Evolutionary conservation across 1,140 invertebrate species (phyloP).

Genomic region (Leptopilina boulardi): DNA sequence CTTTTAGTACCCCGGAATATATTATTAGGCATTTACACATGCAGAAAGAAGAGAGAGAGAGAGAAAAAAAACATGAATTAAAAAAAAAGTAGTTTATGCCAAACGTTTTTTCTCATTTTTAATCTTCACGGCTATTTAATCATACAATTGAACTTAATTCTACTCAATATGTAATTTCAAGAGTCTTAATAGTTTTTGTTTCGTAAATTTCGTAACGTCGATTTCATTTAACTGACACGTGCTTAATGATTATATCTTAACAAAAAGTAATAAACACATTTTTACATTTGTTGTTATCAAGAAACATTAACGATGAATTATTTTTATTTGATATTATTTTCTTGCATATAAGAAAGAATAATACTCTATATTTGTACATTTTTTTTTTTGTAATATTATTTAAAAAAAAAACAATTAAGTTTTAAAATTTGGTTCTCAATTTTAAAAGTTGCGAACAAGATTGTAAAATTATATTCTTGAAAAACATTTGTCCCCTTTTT

Average conservation of each 20-base stretch:
- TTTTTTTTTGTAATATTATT: too few relatives aligned
- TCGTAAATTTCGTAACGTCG: conserved; percentile 1
- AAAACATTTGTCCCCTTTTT: conserved; percentile 9
- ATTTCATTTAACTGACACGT: conserved; percentile 16
- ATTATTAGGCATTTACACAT: background rate
- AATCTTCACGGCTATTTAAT: background rate
- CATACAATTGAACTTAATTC: background rate
- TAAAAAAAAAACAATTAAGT: background rate
- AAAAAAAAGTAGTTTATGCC: background rate
- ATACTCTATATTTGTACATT: too few relatives aligned
- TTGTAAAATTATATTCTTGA: background rate
- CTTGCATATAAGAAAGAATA: background rate
- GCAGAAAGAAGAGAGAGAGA: background rate
- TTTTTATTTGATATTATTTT: background rate
- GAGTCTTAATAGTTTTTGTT: background rate
- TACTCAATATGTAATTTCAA: background rate
- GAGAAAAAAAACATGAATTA: background rate
- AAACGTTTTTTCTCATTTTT: too few relatives aligned
- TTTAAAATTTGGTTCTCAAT: background rate
- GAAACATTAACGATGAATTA: background rate
- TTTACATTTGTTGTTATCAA: conserved; percentile 15
- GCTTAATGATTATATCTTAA: background rate
- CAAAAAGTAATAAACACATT: conserved; percentile 7
- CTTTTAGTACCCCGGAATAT: conserved; percentile 13
- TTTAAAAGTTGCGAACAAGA: background rate